Conservation (phyloP, 2,113 vertebrate genomes). For the Bos indicus region DNA sequence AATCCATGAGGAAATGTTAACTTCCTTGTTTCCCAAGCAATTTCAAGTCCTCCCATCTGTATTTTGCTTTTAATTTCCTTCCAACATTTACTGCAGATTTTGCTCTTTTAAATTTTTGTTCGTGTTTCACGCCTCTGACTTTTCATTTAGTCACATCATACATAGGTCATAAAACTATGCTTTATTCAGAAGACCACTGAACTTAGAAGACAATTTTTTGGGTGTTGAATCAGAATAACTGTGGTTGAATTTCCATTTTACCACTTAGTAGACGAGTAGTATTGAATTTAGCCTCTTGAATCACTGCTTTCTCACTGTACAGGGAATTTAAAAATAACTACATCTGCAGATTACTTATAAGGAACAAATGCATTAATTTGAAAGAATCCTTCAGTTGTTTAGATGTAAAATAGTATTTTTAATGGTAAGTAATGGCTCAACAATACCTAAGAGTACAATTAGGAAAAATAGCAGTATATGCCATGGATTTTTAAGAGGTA, state of each 20-base stretch:
- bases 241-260: slow-evolving; percentile 4
- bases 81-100: slow-evolving; percentile 3
- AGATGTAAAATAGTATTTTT: background rate
- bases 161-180: background rate
- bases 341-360: background rate
- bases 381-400: background rate
- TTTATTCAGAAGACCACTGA: slow-evolving; percentile 13
- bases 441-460: background rate
- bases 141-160: slow-evolving; percentile 14
- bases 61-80: slow-evolving; percentile 27
- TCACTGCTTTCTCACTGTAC: background rate
- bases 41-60: background rate
- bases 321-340: slow-evolving; percentile 4
- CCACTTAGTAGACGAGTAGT: background rate
- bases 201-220: background rate
- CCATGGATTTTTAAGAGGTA: background rate
- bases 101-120: background rate
- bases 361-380: background rate
- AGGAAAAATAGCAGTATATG: background rate
- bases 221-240: background rate
- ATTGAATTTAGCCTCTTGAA: slow-evolving; percentile 15
- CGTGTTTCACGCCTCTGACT: slow-evolving; percentile 15
- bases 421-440: background rate
- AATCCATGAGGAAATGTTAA: slow-evolving; percentile 4
- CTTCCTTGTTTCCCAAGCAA: background rate